These are phyloP conservation scores for Pachypeltis micranthus DNA, from an alignment of 1,140 invertebrate genomes.

Conservation along the genomic window DNA sequence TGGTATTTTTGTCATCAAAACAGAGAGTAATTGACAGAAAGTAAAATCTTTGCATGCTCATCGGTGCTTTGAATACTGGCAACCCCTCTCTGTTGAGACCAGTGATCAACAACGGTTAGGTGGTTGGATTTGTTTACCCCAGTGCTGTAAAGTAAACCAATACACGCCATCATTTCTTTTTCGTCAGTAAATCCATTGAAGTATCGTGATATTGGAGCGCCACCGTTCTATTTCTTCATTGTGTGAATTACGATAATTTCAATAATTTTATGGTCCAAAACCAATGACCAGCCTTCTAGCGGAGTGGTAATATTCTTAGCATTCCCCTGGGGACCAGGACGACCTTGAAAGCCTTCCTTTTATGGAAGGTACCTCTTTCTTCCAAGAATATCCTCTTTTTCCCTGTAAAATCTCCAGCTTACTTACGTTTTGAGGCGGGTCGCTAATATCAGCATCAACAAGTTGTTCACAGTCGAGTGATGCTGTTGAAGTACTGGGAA, in stretches of 20 bases:
- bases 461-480: neutral
- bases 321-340: slow-evolving; percentile 9
- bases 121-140: slow-evolving; percentile 19
- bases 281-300: slow-evolving; percentile 14
- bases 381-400: slow-evolving; percentile 3
- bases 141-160: slow-evolving; percentile 14
- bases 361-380: neutral
- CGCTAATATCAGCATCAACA: neutral
- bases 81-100: slow-evolving; percentile 18
- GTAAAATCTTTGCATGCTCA: slow-evolving; percentile 23
- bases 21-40: slow-evolving; percentile 21
- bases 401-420: neutral
- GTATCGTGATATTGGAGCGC: neutral
- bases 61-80: slow-evolving; percentile 23
- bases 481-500: neutral
- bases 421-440: neutral
- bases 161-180: slow-evolving; percentile 18
- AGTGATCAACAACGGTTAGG: slow-evolving; percentile 16
- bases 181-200: slow-evolving; percentile 14
- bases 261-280: slow-evolving; percentile 13
- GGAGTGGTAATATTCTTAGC: slow-evolving; percentile 15
- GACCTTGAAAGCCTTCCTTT: slow-evolving; percentile 1
- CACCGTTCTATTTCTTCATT: slow-evolving; percentile 13
- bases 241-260: slow-evolving; percentile 17
- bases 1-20: slow-evolving; percentile 26